phyloP scores from a whole-genome alignment of 2,888 invertebrate genomes.

The Cataglyphis cursor region DNA sequence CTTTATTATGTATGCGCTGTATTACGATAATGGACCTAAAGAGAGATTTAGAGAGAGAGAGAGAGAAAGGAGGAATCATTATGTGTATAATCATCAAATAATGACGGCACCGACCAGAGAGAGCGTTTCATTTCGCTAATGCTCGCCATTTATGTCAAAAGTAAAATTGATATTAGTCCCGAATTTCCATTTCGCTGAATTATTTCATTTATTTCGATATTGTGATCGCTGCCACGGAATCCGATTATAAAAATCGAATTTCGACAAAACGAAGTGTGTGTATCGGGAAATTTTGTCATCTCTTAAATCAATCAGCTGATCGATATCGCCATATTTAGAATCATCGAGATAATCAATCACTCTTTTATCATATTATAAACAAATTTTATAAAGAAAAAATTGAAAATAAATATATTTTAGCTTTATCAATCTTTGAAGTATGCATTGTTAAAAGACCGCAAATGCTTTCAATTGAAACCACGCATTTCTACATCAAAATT shows the following conservation, averaged over 20 bases:
- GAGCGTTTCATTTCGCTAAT: constrained; percentile 40
- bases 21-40: constrained; percentile 19
- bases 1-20: not conserved
- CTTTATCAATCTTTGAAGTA: not conserved
- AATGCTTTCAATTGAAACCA: not conserved
- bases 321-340: not conserved
- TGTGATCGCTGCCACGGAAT: not conserved
- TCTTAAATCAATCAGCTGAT: not conserved
- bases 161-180: constrained; percentile 32
- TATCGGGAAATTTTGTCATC: not conserved
- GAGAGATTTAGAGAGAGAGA: not conserved
- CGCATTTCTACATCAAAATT: not conserved
- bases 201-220: constrained; percentile 8
- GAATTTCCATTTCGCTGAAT: constrained; percentile 21
- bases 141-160: constrained; percentile 31
- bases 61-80: not conserved
- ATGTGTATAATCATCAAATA: constrained; percentile 22
- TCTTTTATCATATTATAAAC: not conserved
- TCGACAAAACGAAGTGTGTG: not conserved
- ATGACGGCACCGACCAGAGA: constrained; percentile 17
- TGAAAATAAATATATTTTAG: not conserved
- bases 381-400: not conserved
- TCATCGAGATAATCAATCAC: not conserved
- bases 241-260: constrained; percentile 27
- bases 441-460: not conserved